These are phyloP conservation scores for Calosoma granatense DNA, from an alignment of 1,140 invertebrate species.

Conservation along the genomic window DNA sequence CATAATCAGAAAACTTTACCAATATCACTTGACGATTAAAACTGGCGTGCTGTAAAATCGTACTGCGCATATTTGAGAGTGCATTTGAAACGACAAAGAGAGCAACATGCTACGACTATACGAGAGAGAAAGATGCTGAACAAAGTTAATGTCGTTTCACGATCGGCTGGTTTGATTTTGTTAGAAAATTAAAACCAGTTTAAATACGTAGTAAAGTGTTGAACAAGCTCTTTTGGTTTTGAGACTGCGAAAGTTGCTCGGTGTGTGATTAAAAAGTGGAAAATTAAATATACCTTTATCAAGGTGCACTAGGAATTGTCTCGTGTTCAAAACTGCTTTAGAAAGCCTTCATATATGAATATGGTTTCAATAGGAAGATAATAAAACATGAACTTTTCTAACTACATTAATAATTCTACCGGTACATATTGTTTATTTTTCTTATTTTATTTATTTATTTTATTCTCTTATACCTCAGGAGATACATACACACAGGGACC, in stretches of 20 bases:
- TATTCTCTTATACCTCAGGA: no score
- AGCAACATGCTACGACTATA: background rate
- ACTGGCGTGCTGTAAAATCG: background rate
- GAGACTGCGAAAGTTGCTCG: background rate
- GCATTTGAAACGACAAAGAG: background rate
- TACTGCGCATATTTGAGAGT: background rate
- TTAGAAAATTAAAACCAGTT: background rate
- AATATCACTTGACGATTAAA: background rate
- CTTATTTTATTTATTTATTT: no score
- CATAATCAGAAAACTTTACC: background rate
- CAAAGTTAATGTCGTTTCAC: background rate
- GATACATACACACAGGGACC: no score
- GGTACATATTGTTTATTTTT: no score
- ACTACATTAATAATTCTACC: no score
- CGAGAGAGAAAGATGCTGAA: background rate
- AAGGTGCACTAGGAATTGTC: no score
- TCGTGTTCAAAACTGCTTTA: no score
- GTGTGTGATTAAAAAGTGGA: background rate
- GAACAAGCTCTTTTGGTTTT: background rate
- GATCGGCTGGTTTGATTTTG: background rate
- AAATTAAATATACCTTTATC: background rate
- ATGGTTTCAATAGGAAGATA: no score
- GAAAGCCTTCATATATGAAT: no score
- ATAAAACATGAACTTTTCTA: no score
- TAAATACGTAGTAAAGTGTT: background rate